A percentile compares a stretch with the other conserved stretches of the same genome.
Conservation (phyloP, 2,113 vertebrate genomes). For the Anguilla japonica region DNA sequence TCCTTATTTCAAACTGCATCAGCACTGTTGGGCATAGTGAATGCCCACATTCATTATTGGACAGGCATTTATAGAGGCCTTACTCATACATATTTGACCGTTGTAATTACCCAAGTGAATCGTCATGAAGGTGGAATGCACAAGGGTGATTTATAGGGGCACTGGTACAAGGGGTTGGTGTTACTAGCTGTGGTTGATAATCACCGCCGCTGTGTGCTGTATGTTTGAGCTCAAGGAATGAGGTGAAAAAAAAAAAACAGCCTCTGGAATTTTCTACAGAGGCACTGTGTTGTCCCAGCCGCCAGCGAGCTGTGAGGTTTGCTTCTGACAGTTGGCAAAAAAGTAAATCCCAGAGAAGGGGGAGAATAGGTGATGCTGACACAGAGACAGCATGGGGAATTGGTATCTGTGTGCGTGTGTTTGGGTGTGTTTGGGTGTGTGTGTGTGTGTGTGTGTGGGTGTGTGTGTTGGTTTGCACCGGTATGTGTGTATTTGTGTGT, state of each 20-base stretch:
- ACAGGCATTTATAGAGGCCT: background rate
- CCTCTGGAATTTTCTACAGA: background rate
- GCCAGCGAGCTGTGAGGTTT: background rate
- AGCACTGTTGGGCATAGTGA: background rate
- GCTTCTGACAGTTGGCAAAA: background rate
- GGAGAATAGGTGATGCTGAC: background rate
- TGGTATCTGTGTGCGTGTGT: conserved; percentile 15
- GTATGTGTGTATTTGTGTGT: background rate
- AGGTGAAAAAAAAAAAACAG: background rate
- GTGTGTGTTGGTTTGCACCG: background rate
- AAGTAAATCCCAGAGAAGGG: background rate
- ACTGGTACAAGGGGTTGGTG: background rate
- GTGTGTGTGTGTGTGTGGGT: background rate
- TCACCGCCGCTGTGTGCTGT: background rate
- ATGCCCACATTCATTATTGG: background rate
- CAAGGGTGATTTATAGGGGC: background rate
- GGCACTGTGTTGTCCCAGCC: background rate
- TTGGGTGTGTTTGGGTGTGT: conserved; percentile 25
- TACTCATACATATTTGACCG: background rate
- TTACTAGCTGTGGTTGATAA: background rate
- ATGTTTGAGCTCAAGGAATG: background rate
- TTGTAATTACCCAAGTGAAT: background rate
- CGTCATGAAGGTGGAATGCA: background rate
- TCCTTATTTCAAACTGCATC: background rate
- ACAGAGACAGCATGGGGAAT: background rate